A percentile compares a stretch with the other conserved stretches of the same genome.
These are phyloP conservation scores for Crotalus tigris DNA, from an alignment of 2,113 vertebrate genomes.

Conservation along the genomic window DNA sequence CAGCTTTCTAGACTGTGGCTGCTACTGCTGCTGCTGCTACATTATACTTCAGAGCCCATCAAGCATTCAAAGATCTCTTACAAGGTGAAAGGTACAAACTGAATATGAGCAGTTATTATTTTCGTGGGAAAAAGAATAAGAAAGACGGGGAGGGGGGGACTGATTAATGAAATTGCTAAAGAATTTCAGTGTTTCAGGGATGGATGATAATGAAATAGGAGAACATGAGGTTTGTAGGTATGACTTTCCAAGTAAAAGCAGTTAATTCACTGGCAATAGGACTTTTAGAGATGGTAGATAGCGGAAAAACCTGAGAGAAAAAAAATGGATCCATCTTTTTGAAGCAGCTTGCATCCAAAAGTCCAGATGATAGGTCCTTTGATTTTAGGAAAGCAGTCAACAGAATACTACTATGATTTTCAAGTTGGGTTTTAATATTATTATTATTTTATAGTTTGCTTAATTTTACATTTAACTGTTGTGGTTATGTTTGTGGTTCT, in stretches of 20 bases:
- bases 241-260: not conserved
- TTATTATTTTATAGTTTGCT: not conserved
- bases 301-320: not conserved
- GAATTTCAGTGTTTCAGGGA: not conserved
- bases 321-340: not conserved
- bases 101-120: not conserved
- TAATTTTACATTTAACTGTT: not conserved
- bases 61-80: constrained; percentile 3
- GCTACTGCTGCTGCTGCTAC: not conserved
- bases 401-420: not conserved
- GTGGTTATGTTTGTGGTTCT: not conserved
- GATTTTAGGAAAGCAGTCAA: not conserved
- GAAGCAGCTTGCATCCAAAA: not conserved
- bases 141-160: not conserved
- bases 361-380: not conserved
- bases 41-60: not conserved
- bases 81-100: not conserved
- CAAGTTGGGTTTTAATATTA: not conserved
- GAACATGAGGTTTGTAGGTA: not conserved
- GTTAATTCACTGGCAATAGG: not conserved
- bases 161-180: not conserved
- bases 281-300: not conserved
- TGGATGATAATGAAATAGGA: not conserved
- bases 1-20: not conserved
- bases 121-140: not conserved